Percentiles rank a stretch among this genome's conserved stretches.
These are phyloP conservation scores for Zygogramma bicolorata DNA, from an alignment of 2,888 invertebrate genomes.

Conservation along the genomic window DNA sequence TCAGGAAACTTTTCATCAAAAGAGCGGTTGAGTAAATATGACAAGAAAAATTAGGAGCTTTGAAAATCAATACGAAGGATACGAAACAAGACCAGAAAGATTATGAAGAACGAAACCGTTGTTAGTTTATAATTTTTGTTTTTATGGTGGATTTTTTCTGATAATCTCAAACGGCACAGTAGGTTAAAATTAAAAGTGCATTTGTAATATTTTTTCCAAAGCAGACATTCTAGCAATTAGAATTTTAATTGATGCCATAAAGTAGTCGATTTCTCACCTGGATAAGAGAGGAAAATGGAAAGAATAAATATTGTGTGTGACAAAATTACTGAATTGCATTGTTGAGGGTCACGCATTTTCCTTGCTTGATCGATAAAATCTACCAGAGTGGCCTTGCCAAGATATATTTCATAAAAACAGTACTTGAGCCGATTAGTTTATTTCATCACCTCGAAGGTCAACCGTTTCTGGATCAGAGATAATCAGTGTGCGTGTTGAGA, in stretches of 20 bases:
- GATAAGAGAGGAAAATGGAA: neutral
- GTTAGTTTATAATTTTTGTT: too few species aligned
- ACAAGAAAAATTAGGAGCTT: too few species aligned
- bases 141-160: too few species aligned
- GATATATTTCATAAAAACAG: neutral
- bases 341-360: neutral
- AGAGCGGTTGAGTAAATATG: too few species aligned
- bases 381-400: neutral
- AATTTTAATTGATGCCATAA: neutral
- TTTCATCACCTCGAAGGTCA: neutral
- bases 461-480: neutral
- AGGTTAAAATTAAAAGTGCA: too few species aligned
- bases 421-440: neutral
- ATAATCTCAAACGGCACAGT: too few species aligned
- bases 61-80: too few species aligned
- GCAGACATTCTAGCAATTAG: too few species aligned
- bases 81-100: too few species aligned
- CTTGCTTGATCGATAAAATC: neutral
- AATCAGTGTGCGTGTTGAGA: neutral
- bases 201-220: too few species aligned
- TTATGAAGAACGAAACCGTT: too few species aligned
- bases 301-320: neutral
- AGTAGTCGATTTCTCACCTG: neutral
- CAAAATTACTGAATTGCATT: neutral
- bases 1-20: too few species aligned